Evolutionary conservation across 2,888 invertebrate species (phyloP).

Genomic region (Sminthurinus aureus): DNA sequence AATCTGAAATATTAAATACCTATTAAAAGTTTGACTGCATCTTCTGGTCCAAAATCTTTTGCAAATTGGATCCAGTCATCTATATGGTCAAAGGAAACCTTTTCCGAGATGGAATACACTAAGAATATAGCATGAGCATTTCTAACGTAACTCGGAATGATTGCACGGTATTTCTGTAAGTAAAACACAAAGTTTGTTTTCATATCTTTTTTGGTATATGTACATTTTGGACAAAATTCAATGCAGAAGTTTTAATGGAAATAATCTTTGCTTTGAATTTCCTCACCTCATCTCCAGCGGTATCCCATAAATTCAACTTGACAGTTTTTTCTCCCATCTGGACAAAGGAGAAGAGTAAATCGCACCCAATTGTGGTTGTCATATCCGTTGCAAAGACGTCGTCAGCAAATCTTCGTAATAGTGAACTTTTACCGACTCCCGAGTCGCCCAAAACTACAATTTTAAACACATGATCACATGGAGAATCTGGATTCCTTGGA

Average conservation of each 20-base stretch:
- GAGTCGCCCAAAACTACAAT: slow-evolving; percentile 86
- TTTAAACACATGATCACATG: slow-evolving; percentile 57
- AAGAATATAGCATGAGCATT: slow-evolving; percentile 55
- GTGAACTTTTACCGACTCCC: slow-evolving; percentile 1
- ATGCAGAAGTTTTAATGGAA: too few relatives aligned
- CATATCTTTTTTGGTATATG: too few relatives aligned
- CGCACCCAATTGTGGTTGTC: slow-evolving; percentile 45
- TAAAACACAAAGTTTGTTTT: neutral
- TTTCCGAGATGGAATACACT: slow-evolving; percentile 54
- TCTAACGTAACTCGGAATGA: slow-evolving; percentile 56
- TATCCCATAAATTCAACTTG: slow-evolving; percentile 54
- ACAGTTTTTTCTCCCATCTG: slow-evolving; percentile 54
- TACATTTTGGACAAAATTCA: too few relatives aligned
- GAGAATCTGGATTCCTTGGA: slow-evolving; percentile 21
- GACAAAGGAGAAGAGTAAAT: slow-evolving; percentile 49
- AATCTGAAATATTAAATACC: too few relatives aligned
- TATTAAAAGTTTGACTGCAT: slow-evolving; percentile 49
- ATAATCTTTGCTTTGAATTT: too few relatives aligned
- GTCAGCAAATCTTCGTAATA: slow-evolving; percentile 47
- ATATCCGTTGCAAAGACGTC: slow-evolving; percentile 32
- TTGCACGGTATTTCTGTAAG: slow-evolving; percentile 48
- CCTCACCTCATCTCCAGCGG: slow-evolving; percentile 53
- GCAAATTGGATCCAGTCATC: slow-evolving; percentile 54
- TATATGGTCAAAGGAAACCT: slow-evolving; percentile 46
- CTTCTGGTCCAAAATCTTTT: slow-evolving; percentile 45